phyloP scores from a whole-genome alignment of 2,797 vertebrate species.

The Podarcis siculus region DNA sequence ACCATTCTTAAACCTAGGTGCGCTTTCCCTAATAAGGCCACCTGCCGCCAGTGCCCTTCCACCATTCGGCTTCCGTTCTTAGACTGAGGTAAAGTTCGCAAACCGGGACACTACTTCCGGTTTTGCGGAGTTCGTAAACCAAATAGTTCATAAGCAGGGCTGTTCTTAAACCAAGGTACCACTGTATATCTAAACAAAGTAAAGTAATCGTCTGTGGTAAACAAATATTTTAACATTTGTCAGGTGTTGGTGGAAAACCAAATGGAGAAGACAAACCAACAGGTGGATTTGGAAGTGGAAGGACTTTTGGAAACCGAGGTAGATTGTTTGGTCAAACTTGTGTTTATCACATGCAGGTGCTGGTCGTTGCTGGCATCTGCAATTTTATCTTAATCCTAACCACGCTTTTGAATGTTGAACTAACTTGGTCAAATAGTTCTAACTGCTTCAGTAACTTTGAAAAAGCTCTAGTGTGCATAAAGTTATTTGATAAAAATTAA shows the following conservation, averaged over 20 bases:
- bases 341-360: neutral
- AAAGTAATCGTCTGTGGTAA: neutral
- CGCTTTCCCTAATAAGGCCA: too few species aligned
- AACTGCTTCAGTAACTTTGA: neutral
- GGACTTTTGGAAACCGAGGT: slow-evolving; percentile 67
- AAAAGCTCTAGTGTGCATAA: neutral
- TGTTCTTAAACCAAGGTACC: too few species aligned
- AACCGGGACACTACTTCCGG: too few species aligned
- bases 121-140: too few species aligned
- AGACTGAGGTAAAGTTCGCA: too few species aligned
- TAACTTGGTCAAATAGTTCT: neutral
- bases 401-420: neutral
- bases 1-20: too few species aligned
- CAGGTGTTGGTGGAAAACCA: slow-evolving; percentile 54
- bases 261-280: slow-evolving; percentile 45
- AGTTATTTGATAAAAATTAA: neutral
- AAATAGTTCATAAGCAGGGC: too few species aligned
- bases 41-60: too few species aligned
- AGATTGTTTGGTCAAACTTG: slow-evolving; percentile 21
- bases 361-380: neutral
- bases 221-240: slow-evolving; percentile 24
- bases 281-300: slow-evolving; percentile 58
- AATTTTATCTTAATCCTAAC: neutral
- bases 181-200: neutral
- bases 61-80: too few species aligned